phyloP scores from a whole-genome alignment of 2,888 invertebrate genomes.

The Bombyx huttoni region DNA sequence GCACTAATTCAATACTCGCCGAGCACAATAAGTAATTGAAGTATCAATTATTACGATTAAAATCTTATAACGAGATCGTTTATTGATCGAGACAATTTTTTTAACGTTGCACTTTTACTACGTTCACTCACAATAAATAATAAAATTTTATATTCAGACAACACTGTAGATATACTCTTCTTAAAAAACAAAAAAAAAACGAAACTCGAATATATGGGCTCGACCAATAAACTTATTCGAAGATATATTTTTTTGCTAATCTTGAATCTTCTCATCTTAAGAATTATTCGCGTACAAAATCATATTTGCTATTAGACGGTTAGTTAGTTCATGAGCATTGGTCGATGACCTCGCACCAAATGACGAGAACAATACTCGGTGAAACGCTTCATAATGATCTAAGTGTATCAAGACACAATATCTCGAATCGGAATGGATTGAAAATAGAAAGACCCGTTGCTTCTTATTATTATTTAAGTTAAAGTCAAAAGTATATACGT shows the following conservation, averaged over 20 bases:
- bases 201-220: too few relatives aligned
- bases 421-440: slow-evolving; percentile 30
- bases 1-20: neutral
- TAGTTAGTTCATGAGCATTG: slow-evolving; percentile 41
- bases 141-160: neutral
- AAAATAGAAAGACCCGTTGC: slow-evolving; percentile 5
- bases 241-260: too few relatives aligned
- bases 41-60: neutral
- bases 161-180: too few relatives aligned
- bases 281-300: slow-evolving; percentile 15
- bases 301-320: slow-evolving; percentile 29
- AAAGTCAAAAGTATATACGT: neutral
- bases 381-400: slow-evolving; percentile 34
- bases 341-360: slow-evolving; percentile 55
- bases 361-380: slow-evolving; percentile 60
- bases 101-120: neutral
- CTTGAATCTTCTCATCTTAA: neutral
- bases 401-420: slow-evolving; percentile 23
- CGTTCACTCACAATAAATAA: neutral
- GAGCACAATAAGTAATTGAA: neutral
- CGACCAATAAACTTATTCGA: too few relatives aligned
- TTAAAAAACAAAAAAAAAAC: too few relatives aligned
- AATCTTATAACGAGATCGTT: neutral
- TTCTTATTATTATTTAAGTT: neutral
- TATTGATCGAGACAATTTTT: neutral